Base-by-base conservation (phyloP, 2,888 invertebrate species). In the Stratiomys singularior region DNA sequence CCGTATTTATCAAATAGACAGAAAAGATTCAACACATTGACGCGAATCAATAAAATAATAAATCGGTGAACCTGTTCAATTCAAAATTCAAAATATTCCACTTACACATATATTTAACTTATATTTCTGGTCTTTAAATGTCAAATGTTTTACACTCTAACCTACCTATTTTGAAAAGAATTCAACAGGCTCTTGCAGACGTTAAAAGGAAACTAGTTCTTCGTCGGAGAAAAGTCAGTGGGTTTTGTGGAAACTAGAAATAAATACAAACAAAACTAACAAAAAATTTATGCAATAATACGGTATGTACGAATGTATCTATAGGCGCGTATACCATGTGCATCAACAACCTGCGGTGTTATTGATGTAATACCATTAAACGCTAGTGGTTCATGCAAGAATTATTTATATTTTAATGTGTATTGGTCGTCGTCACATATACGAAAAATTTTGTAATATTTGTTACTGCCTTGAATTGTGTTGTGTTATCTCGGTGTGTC, bases 371-470 rank as follows among this genome's bases (percentile, higher is more conserved):
- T 67, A 67, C 25, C 60, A 60, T n/a, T 25, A 52, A 52, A 52
- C 15, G 52, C n/a, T 60, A 4, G 5, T 23, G 44, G 23, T 23
- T 21, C 67, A 44, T 67, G 44, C 37, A 67, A 67, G 67, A 67
- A 67, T 67, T 46, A 67, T 67, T 44, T 3, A 60, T 21, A 25
- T 60, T 66, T 37, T 66, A 18, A 30, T 66, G 28, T 66, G 37
- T 66, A 18, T 66, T 66, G 67, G 46, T 9, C 18, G 37, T 37
- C 37, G 37, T 37, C 37, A 9, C 37, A 4, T 30, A 67, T 21
- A 67, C 37, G 64, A 67, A 67, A 67, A 67, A 67, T 67, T 37
- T 67, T 67, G 67, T 67, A 67, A 67, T 67, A 67, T 11, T 30
- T 60, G 60, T 60, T 25, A 25, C 25, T 37, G 37, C 37, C 37